A percentile compares a stretch with the other conserved stretches of the same genome.
phyloP scores from a whole-genome alignment of 2,797 vertebrate species.

The Trachurus trachurus region DNA sequence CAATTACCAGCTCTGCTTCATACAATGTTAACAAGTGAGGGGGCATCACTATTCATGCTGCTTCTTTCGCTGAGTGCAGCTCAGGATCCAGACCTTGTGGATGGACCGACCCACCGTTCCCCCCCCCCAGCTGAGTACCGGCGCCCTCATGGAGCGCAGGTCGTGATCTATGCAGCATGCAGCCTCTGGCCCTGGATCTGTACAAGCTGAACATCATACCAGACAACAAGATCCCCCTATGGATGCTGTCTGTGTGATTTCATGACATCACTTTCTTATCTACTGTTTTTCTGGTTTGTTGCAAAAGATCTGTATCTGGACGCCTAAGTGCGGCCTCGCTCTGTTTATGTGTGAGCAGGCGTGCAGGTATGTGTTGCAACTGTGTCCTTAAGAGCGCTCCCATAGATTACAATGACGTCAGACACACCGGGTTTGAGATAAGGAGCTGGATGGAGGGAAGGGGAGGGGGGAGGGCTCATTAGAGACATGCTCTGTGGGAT shows the following conservation, averaged over 20 bases:
- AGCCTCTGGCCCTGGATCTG: constrained; percentile 20
- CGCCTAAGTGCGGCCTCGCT: constrained; percentile 39
- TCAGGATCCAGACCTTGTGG: constrained; percentile 2
- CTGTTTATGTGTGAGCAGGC: not conserved
- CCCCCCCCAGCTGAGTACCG: constrained; percentile 11
- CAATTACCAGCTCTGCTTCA: constrained; percentile 68
- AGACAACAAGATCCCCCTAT: not conserved
- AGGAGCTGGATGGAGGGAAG: constrained; percentile 27
- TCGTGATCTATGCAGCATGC: constrained; percentile 31
- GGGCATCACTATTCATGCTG: constrained; percentile 74
- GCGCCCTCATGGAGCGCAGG: constrained; percentile 16
- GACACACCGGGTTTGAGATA: constrained; percentile 22
- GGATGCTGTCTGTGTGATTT: constrained; percentile 14
- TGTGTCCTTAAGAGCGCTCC: constrained; percentile 40
- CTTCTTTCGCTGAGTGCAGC: constrained; percentile 3
- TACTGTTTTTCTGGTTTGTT: not conserved
- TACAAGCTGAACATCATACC: constrained; percentile 19
- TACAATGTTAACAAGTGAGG: constrained; percentile 72
- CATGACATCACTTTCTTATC: constrained; percentile 49
- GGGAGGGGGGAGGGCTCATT: constrained; percentile 38
- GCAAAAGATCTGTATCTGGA: constrained; percentile 37
- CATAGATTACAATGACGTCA: constrained; percentile 64
- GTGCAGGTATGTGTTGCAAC: constrained; percentile 16
- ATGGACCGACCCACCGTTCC: not conserved
- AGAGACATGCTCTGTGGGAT: constrained; percentile 57